phyloP scores from a whole-genome alignment of 2,888 invertebrate species.

The Caenorhabditis japonica region DNA sequence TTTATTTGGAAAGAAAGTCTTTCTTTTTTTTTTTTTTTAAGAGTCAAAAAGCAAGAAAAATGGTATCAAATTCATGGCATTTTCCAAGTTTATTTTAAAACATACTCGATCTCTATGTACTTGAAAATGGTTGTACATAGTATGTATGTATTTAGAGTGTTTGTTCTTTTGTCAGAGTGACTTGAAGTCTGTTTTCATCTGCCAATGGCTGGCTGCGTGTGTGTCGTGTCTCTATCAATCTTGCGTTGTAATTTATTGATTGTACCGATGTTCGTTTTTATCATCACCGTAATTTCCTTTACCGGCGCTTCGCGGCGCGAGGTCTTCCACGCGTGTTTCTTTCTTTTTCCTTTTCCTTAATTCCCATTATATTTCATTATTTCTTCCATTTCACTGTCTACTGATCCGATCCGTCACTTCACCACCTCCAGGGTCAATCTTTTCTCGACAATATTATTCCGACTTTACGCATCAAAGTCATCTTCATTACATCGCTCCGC shows the following conservation, averaged over 20 bases:
- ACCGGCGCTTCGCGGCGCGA: constrained; percentile 13
- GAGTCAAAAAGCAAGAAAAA: too few relatives aligned
- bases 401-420: constrained; percentile 35
- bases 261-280: constrained; percentile 33
- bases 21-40: background rate
- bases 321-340: constrained; percentile 16
- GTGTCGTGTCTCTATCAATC: constrained; percentile 45
- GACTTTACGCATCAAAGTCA: constrained; percentile 43
- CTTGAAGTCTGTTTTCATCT: constrained; percentile 43
- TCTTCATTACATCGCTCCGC: constrained; percentile 20
- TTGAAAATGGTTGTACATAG: too few relatives aligned
- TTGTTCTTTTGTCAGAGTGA: constrained; percentile 38
- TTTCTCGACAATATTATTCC: constrained; percentile 27
- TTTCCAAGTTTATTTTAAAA: too few relatives aligned
- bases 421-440: constrained; percentile 38
- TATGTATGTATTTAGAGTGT: too few relatives aligned
- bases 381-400: constrained; percentile 14
- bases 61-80: too few relatives aligned
- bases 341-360: constrained; percentile 1
- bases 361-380: constrained; percentile 5
- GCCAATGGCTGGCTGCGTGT: constrained; percentile 6
- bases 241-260: constrained; percentile 38
- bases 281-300: constrained; percentile 33
- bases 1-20: constrained; percentile 13
- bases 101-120: too few relatives aligned